A percentile compares a stretch with the other conserved stretches of the same genome.
Conservation (phyloP, 2,113 vertebrate genomes). For the Microtus pennsylvanicus region DNA sequence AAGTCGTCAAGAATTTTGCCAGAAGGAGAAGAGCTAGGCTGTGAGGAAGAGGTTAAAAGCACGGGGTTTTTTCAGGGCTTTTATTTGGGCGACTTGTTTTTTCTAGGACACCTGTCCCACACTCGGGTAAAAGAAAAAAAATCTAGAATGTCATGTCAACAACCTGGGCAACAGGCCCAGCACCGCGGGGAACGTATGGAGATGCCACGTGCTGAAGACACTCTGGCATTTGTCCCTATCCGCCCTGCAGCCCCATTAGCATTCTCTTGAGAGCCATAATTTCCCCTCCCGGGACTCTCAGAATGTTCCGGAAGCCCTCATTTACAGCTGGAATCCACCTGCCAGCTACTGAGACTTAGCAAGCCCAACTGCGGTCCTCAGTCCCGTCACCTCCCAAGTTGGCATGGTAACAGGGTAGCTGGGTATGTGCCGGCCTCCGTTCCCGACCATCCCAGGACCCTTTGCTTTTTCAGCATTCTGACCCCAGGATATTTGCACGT, state of each 20-base stretch:
- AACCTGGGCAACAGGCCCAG: neutral
- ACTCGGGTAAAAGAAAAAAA: neutral
- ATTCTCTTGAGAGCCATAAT: neutral
- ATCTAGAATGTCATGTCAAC: neutral
- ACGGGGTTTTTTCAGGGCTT: neutral
- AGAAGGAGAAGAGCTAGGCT: neutral
- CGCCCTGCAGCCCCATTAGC: neutral
- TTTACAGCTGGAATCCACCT: neutral
- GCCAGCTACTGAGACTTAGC: conserved; percentile 24
- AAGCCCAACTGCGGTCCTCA: neutral
- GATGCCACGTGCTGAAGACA: neutral
- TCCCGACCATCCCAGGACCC: neutral
- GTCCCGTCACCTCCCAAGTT: neutral
- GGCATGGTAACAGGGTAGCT: neutral
- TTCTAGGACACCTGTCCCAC: conserved; percentile 57
- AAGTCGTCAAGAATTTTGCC: neutral
- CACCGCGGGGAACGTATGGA: rapidly evolving
- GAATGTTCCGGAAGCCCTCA: conserved; percentile 24
- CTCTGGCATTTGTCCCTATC: neutral
- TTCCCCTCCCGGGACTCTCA: neutral
- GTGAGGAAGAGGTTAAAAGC: neutral
- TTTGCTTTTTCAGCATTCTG: rapidly evolving
- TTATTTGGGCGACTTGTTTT: neutral
- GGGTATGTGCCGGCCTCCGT: neutral
- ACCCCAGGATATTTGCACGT: neutral